Base-by-base conservation (phyloP, 2,113 vertebrate genomes). In the Mugil cephalus region DNA sequence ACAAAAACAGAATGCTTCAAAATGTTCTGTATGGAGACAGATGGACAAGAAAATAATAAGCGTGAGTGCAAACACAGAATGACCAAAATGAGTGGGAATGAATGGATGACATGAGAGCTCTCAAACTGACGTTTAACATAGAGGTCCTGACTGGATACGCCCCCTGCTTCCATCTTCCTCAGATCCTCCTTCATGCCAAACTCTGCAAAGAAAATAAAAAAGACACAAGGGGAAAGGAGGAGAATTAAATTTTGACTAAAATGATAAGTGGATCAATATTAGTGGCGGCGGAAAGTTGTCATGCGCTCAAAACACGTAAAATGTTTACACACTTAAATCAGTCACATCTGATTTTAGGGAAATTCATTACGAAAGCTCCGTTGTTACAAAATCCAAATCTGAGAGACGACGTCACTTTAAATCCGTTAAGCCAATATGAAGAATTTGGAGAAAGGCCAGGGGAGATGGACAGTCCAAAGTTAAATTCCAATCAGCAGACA, bases 71-170 rank as follows among this genome's bases (percentile, higher is more conserved):
- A 11, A 4, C 3, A 10, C 38, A 17, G 0, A 50, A 69, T 1
- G 13, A 19, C 43, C 19, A 0, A 30, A 54, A 78, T 35, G 34
- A 59, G 8, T 1, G 34, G 1, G 10, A 52, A 30, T 48, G 7
- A 36, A 56, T 7, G 1, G 8, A 8, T 1, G 69, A 24, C 36
- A 47, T 35, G 9, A 77, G 36, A 74, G 13, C 8, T 24, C 19
- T n/a, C 5, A 48, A 50, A 86, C 97, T 98, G 85, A 99, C 98
- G 93, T 93, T 98, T 99, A n/a, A 96, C 96, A 38, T 99, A 99
- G 47, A 99, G 95, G 0, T 99, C 96, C 73, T 93, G 91, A 76
- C 96, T 97, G 39, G 96, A 96, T 59, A 97, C 93, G 1, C 96
- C 97, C 0, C 94, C 94, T 74, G 95, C 94, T 91, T 99, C 98